These are phyloP conservation scores for Epinotia demarniana DNA, from an alignment of 2,888 invertebrate genomes.

Conservation along the genomic window DNA sequence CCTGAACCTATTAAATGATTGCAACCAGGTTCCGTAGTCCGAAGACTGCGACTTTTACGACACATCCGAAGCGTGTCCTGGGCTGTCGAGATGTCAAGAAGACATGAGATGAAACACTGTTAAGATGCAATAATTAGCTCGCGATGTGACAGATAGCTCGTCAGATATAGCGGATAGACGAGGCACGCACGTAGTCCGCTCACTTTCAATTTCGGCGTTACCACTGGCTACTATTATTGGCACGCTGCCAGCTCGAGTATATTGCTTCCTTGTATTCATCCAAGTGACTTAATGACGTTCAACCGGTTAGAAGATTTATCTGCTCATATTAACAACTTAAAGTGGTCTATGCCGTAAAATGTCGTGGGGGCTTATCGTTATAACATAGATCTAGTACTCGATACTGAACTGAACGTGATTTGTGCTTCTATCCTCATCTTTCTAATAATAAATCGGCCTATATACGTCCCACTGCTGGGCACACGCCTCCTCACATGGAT, in stretches of 20 bases:
- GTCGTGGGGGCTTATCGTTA: neutral
- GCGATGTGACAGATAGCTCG: constrained; percentile 46
- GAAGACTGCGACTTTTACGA: neutral
- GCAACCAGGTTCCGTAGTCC: neutral
- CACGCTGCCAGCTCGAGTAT: constrained; percentile 52
- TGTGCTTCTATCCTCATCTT: no score
- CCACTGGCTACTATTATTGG: constrained; percentile 60
- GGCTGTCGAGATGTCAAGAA: constrained; percentile 11
- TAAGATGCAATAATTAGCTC: constrained; percentile 42
- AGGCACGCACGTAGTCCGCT: constrained; percentile 57
- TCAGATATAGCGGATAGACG: constrained; percentile 30
- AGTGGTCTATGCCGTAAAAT: neutral
- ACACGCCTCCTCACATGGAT: no score
- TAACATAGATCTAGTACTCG: neutral
- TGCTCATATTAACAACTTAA: neutral
- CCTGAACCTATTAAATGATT: constrained; percentile 10
- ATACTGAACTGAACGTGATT: neutral
- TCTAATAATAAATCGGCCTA: no score
- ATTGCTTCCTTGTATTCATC: neutral
- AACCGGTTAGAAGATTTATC: neutral
- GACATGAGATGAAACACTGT: neutral
- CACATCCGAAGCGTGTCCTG: constrained; percentile 7
- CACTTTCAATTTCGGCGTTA: constrained; percentile 72
- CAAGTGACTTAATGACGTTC: neutral
- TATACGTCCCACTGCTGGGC: no score